Evolutionary conservation across 2,888 invertebrate species (phyloP).

Genomic region (Drosophila lacicola): DNA sequence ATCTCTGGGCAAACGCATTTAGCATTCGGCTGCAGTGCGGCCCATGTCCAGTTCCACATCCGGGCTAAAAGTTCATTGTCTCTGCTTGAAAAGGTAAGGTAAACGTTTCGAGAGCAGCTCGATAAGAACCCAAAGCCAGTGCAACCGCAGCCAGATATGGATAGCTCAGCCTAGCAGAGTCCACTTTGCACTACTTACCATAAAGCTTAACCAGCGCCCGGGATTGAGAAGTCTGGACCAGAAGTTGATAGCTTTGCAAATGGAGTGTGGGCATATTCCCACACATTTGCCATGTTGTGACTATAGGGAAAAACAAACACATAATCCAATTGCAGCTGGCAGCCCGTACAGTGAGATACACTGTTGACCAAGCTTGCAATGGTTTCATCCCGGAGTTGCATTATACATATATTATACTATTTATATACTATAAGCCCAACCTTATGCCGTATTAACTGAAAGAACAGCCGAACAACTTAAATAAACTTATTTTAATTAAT

Average conservation of each 20-base stretch:
- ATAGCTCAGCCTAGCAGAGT: conserved; percentile 17
- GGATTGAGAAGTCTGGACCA: neutral
- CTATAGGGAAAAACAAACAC: neutral
- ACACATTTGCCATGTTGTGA: conserved; percentile 50
- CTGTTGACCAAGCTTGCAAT: too few species aligned
- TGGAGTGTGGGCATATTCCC: too few species aligned
- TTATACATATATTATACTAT: too few species aligned
- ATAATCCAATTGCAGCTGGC: too few species aligned
- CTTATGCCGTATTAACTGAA: too few species aligned
- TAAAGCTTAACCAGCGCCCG: conserved; percentile 53
- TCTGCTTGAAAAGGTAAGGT: conserved; percentile 71
- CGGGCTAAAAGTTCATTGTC: conserved; percentile 63
- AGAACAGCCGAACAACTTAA: too few species aligned
- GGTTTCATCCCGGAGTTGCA: too few species aligned
- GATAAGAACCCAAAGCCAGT: conserved; percentile 49
- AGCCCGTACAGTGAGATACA: too few species aligned
- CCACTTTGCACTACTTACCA: conserved; percentile 57
- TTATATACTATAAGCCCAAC: too few species aligned
- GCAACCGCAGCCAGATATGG: conserved; percentile 36
- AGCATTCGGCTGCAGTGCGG: conserved; percentile 45
- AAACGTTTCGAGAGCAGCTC: conserved; percentile 57
- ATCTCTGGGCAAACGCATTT: conserved; percentile 56
- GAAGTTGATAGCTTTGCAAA: neutral
- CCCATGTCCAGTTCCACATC: neutral
- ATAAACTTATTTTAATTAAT: too few species aligned